Evolutionary conservation across 2,888 invertebrate species (phyloP), one percentile per base, ranked within the genome.

Genomic region (Ochropleura plecta): DNA sequence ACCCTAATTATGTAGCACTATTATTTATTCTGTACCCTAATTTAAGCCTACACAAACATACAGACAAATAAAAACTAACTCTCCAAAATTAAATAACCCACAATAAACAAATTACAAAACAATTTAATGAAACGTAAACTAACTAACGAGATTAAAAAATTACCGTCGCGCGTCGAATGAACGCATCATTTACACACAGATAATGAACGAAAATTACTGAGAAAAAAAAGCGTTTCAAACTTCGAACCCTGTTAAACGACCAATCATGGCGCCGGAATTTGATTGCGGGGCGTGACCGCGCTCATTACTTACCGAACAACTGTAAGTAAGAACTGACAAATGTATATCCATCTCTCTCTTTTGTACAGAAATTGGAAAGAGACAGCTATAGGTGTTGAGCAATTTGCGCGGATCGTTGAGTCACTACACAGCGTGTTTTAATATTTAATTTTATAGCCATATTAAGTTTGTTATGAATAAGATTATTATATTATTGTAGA

Each of bases 261-360:
- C 96, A 96, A 96, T 96, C 90, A 91, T 91, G 89, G 89, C 86
- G 81, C 87, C 79, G 88, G 84, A 78, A 81, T 89, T 89, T 95
- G 95, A 96, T 96, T 95, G 94, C 91, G 85, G 95, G 96, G 96
- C 95, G 96, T 95, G 95, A 93, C 94, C 77, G 86, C 84, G 75
- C 92, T 94, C 95, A 96, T 96, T 95, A 96, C 94, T 95, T 92
- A 94, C 91, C 84, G 81, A 86, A 88, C 85, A 78, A 86, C 79
- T 75, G 64, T 49, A 69, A 55, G 76, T 69, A 76, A 84, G 87
- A 74, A 86, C 68, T 51, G 20, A 70, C 71, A 82, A 71, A 88
- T 53, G 5, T 91, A 81, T 78, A 67, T 6, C 85, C 70, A 42
- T 93, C 93, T 87, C 91, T 76, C 59, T 95, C 83, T 66, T n/a